These are phyloP conservation scores for Zoanthus sociatus DNA, from an alignment of 92 coral and sea anemone genomes.

Conservation along the genomic window DNA sequence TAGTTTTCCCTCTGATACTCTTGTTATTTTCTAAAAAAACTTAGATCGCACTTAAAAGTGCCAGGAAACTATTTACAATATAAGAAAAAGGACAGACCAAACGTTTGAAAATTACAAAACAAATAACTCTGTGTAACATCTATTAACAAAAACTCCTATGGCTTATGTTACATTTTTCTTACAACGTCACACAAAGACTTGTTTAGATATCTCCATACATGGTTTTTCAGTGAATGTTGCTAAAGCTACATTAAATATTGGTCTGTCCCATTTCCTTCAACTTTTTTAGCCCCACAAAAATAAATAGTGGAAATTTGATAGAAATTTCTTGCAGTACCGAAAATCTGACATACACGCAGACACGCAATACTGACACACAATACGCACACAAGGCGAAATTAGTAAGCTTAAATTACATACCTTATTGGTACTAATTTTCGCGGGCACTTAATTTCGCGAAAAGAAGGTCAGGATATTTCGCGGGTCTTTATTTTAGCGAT, in stretches of 20 bases:
- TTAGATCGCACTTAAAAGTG: background rate
- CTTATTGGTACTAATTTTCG: too few species aligned
- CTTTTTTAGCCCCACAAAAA: conserved; percentile 6
- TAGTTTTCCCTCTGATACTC: background rate
- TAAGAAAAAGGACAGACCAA: background rate
- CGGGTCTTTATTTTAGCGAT: too few species aligned
- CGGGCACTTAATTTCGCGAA: too few species aligned
- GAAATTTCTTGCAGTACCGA: background rate
- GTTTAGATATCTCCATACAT: background rate
- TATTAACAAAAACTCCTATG: background rate
- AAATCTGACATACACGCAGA: background rate
- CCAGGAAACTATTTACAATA: conserved; percentile 29
- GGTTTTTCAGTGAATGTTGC: background rate
- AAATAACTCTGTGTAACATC: conserved; percentile 1
- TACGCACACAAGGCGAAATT: background rate
- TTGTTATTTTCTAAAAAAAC: conserved; percentile 25
- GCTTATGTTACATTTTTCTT: background rate
- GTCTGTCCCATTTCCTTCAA: background rate
- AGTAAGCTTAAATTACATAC: background rate
- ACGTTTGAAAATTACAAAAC: background rate
- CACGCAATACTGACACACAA: background rate
- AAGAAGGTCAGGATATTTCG: too few species aligned
- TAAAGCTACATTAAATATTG: background rate
- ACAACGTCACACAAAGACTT: background rate
- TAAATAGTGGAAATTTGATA: conserved; percentile 12